Conservation (phyloP, 2,113 vertebrate species). For the Alces alces region DNA sequence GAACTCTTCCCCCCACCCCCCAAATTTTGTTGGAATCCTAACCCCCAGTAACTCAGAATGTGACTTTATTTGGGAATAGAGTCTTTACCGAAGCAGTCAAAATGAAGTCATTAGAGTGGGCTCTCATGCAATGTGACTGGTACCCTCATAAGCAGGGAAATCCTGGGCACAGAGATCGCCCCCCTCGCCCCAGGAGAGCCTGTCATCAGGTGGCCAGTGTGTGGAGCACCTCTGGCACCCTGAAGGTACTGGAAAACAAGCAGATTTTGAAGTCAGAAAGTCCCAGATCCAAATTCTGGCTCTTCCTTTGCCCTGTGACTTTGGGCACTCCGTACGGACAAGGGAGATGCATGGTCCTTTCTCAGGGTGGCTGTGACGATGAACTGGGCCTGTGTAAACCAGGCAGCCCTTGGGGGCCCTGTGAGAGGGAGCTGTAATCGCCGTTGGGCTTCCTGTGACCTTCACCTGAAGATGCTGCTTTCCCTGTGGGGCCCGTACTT, state of each 20-base stretch:
- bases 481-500: neutral
- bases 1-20: neutral
- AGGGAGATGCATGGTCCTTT: neutral
- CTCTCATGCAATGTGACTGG: neutral
- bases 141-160: neutral
- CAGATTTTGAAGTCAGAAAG: neutral
- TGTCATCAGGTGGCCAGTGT: neutral
- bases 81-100: neutral
- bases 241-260: neutral
- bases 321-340: neutral
- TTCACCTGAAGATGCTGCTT: neutral
- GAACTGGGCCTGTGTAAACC: neutral
- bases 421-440: neutral
- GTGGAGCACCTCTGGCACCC: neutral
- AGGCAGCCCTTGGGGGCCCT: neutral
- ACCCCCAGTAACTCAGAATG: neutral
- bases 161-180: neutral
- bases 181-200: accelerated
- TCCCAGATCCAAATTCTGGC: neutral
- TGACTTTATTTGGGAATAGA: neutral
- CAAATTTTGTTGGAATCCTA: neutral
- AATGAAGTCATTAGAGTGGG: neutral
- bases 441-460: neutral
- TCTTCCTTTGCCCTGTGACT: neutral
- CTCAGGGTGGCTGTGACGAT: neutral